A percentile compares a stretch with the other conserved stretches of the same genome.
Conservation (phyloP, 1,140 invertebrate genomes). For the Calliphora vicina region DNA sequence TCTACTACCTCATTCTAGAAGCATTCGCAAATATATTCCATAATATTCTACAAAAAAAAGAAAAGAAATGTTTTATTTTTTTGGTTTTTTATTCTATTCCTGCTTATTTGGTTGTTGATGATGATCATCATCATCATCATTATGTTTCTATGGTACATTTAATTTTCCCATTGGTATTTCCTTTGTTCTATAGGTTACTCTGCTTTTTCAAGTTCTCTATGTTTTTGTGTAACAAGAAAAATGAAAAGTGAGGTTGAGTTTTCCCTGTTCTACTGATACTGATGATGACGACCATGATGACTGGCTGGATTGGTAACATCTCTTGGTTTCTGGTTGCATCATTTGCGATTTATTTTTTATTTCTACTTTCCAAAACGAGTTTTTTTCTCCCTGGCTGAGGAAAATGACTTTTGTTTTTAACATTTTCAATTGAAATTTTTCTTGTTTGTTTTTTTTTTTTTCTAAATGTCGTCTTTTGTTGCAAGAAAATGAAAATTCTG, state of each 20-base stretch:
- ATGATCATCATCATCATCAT: neutral
- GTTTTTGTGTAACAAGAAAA: neutral
- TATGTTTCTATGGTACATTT: neutral
- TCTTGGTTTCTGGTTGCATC: neutral
- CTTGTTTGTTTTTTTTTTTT: neutral
- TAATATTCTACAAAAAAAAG: neutral
- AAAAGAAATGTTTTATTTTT: neutral
- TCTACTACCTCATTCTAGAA: neutral
- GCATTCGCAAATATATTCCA: neutral
- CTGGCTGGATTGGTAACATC: neutral
- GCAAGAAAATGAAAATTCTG: neutral
- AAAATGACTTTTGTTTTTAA: conserved; percentile 14
- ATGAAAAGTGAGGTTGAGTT: conserved; percentile 9
- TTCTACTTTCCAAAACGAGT: neutral
- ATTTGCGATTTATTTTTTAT: neutral
- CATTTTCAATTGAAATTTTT: neutral
- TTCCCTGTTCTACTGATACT: neutral
- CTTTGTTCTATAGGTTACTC: conserved; percentile 16
- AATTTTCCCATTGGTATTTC: conserved; percentile 1
- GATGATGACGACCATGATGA: no score
- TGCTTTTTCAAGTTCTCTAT: conserved; percentile 4
- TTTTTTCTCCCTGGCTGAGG: neutral
- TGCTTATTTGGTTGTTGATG: neutral
- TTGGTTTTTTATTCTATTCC: neutral
- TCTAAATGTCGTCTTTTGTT: neutral